phyloP scores from a whole-genome alignment of 2,888 invertebrate genomes.

The Erpobdella octoculata region DNA sequence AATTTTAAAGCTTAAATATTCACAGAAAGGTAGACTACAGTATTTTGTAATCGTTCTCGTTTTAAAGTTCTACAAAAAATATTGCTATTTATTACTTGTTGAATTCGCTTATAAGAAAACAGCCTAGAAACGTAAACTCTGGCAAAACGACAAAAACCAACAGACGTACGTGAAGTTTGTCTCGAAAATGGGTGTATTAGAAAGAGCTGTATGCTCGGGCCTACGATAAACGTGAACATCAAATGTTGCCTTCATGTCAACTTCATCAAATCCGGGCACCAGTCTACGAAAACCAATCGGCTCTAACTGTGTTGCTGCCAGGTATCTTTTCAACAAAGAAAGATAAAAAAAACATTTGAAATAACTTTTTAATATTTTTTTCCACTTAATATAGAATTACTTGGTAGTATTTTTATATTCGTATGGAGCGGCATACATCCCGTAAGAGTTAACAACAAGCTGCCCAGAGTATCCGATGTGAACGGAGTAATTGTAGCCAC shows the following conservation, averaged over 20 bases:
- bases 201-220: neutral
- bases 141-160: neutral
- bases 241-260: slow-evolving; percentile 34
- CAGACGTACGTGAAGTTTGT: neutral
- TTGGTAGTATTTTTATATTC: neutral
- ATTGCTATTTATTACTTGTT: no score
- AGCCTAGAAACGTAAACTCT: neutral
- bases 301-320: slow-evolving; percentile 29
- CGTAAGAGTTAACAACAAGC: neutral
- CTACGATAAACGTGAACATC: slow-evolving; percentile 19
- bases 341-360: neutral
- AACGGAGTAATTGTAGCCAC: neutral
- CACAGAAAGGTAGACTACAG: no score
- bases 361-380: neutral
- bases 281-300: slow-evolving; percentile 26
- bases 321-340: slow-evolving; percentile 24
- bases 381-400: neutral
- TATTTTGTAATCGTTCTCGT: no score
- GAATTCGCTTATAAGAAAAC: neutral
- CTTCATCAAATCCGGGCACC: slow-evolving; percentile 34
- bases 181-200: neutral
- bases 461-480: neutral
- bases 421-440: slow-evolving; percentile 11
- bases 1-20: no score
- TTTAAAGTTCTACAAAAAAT: no score